Evolutionary conservation across 35 echinoderm and acorn worm species (phyloP), one percentile per base, ranked within the genome.

Genomic region (Lytechinus pictus): DNA sequence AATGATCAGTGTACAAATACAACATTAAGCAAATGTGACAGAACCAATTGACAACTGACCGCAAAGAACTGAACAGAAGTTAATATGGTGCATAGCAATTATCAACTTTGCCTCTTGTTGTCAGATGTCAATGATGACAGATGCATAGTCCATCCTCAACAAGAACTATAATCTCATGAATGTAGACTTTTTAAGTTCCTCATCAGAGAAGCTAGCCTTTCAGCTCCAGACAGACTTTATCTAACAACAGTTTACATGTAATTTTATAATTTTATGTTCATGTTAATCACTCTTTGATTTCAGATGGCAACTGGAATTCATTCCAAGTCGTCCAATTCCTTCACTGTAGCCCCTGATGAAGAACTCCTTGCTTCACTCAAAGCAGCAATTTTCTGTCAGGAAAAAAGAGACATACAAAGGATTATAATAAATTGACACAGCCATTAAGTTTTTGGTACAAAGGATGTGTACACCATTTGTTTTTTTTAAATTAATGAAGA

Each of bases 251-350:
- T 79, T 24, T 24, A 79, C 33, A 44, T 44, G 33, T 44, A 44
- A 44, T 44, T 44, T 2, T 44, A 24, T 79, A 24, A 24, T n/a
- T 79, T 79, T 79, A 79, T 79, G 66, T 24, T 24, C 3, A 79
- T n/a, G 61, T n/a, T 79, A 24, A 79, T 24, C 66, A 79, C 66
- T 79, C 66, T 79, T 44, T 3, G 66, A 79, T 79, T 79, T 79
- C 16, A 16, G n/a, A 14, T n/a, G n/a, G 19, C 8, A 79, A 79
- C 8, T n/a, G 16, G 19, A 90, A 90, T 33, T 54, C 52, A 90
- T 90, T 90, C 88, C 88, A 90, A 54, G 27, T 90, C 88, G 16
- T 90, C 88, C 9, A 90, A 2, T 90, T 90, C 88, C 52, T 90
- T 28, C 9, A 90, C 52, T 54, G 88, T 90, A 52, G 88, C 88